Percentiles rank a stretch among this genome's conserved stretches.
phyloP scores from a whole-genome alignment of 2,113 vertebrate species.

The mouse (Mus musculus) region DNA sequence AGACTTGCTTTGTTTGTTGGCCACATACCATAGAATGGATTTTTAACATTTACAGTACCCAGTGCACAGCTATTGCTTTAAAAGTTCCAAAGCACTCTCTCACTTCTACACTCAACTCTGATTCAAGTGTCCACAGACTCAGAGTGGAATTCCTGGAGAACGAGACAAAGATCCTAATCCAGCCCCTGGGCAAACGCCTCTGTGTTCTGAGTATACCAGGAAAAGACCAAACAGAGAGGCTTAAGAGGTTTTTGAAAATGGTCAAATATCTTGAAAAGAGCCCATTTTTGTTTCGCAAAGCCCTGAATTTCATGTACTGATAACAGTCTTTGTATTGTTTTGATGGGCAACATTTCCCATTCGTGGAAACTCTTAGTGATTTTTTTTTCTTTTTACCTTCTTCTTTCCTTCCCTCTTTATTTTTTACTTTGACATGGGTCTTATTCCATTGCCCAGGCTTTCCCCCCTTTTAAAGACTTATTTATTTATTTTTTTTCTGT shows the following conservation, averaged over 20 bases:
- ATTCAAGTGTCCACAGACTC: not conserved
- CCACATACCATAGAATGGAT: not conserved
- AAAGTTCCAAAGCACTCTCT: slow-evolving; percentile 11
- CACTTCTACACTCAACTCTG: not conserved
- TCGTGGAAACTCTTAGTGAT: not conserved
- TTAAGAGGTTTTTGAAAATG: not conserved
- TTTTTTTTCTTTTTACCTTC: not conserved
- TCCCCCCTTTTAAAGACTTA: too few relatives aligned
- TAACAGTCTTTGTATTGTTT: not conserved
- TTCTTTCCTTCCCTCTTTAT: not conserved
- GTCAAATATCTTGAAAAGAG: slow-evolving; percentile 18
- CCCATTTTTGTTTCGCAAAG: not conserved
- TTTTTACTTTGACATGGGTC: not conserved
- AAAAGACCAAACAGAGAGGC: not conserved
- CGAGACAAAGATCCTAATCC: not conserved
- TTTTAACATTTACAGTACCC: not conserved
- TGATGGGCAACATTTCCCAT: not conserved
- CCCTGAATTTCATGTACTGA: not conserved
- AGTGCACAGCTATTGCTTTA: not conserved
- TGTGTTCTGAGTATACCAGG: not conserved
- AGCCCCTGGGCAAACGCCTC: not conserved
- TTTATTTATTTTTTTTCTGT: too few relatives aligned
- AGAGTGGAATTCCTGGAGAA: not conserved
- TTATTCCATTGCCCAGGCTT: not conserved
- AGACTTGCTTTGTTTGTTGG: not conserved